Evolutionary conservation across 1,140 invertebrate species (phyloP).

Genomic region (Dendrolimus punctatus): DNA sequence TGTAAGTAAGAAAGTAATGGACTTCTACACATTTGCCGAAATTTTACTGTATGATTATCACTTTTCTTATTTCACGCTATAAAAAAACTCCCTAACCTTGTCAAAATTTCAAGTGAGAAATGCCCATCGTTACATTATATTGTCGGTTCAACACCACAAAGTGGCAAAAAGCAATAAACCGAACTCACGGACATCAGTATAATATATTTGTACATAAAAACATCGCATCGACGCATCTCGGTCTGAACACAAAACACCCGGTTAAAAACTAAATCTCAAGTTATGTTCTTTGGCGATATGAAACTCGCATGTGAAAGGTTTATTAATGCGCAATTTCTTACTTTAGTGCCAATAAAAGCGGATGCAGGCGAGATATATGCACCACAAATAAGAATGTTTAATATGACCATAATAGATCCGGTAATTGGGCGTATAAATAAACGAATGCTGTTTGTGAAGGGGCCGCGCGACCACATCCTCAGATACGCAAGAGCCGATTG

Average conservation of each 20-base stretch:
- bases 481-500: slow-evolving; percentile 21
- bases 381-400: slow-evolving; percentile 53
- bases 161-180: slow-evolving; percentile 47
- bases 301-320: slow-evolving; percentile 51
- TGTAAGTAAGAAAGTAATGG: no score
- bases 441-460: slow-evolving; percentile 34
- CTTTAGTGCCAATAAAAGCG: slow-evolving; percentile 60
- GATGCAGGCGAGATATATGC: slow-evolving; percentile 31
- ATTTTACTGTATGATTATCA: neutral
- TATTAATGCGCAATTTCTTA: slow-evolving; percentile 59
- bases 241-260: slow-evolving; percentile 35
- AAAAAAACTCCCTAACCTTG: no score
- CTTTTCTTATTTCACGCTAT: no score
- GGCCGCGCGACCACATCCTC: slow-evolving; percentile 17
- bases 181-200: slow-evolving; percentile 22
- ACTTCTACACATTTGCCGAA: no score
- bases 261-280: slow-evolving; percentile 50
- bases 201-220: slow-evolving; percentile 55
- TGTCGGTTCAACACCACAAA: slow-evolving; percentile 24
- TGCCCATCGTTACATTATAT: slow-evolving; percentile 11
- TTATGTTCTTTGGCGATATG: slow-evolving; percentile 45
- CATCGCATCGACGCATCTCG: slow-evolving; percentile 33
- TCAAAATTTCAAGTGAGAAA: neutral
- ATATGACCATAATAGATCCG: slow-evolving; percentile 51
- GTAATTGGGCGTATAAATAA: slow-evolving; percentile 54